Evolutionary conservation across 2,888 invertebrate species (phyloP).

Genomic region (Coecobrya sp.): DNA sequence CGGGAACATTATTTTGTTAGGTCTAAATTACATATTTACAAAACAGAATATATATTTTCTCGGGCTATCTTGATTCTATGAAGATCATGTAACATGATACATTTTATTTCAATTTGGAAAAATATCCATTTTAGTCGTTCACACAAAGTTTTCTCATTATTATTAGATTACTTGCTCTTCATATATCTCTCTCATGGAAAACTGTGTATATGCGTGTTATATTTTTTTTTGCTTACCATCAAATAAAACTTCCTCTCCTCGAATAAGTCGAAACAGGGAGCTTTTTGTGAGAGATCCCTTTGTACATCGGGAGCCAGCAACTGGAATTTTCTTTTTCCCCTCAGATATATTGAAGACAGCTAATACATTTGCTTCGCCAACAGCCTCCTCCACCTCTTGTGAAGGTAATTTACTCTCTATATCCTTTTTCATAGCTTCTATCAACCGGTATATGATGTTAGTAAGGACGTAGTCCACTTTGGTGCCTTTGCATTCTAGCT

Average conservation of each 20-base stretch:
- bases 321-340: slow-evolving; percentile 93
- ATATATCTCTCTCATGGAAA: not conserved
- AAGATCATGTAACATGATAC: not conserved
- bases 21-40: not conserved
- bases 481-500: slow-evolving; percentile 89
- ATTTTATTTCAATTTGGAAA: slow-evolving; percentile 6
- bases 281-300: slow-evolving; percentile 92
- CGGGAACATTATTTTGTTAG: not conserved
- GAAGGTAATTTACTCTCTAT: slow-evolving; percentile 92
- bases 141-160: slow-evolving; percentile 41
- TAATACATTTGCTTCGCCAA: slow-evolving; percentile 95
- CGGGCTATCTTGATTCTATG: not conserved
- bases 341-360: slow-evolving; percentile 94
- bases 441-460: slow-evolving; percentile 97
- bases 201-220: slow-evolving; percentile 87
- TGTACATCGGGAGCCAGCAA: slow-evolving; percentile 96
- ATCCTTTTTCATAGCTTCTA: slow-evolving; percentile 95
- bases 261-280: slow-evolving; percentile 91
- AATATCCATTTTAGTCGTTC: not conserved
- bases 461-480: slow-evolving; percentile 91
- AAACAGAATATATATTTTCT: not conserved
- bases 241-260: slow-evolving; percentile 89
- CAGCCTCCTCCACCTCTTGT: slow-evolving; percentile 92
- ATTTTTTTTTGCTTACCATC: slow-evolving; percentile 90
- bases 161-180: not conserved